Base-by-base conservation (phyloP, 2,888 invertebrate genomes). In the Aphodius granarius region DNA sequence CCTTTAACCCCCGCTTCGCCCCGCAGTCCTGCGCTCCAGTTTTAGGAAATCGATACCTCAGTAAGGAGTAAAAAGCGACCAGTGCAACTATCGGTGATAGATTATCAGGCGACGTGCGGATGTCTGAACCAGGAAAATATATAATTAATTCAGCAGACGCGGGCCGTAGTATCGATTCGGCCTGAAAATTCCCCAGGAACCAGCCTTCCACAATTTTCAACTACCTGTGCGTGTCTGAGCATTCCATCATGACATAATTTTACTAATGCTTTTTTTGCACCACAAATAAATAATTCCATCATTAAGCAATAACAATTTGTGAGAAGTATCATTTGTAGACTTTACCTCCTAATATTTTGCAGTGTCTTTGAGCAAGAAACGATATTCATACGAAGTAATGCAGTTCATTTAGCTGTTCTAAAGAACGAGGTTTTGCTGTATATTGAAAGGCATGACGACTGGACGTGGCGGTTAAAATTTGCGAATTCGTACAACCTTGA, bases 401-500 rank as follows among this genome's bases (percentile, higher is more conserved):
- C n/a, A n/a, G n/a, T n/a, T n/a, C n/a, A n/a, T n/a, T n/a, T n/a
- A n/a, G n/a, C n/a, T n/a, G n/a, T n/a, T n/a, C n/a, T n/a, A n/a
- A n/a, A n/a, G n/a, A n/a, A n/a, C n/a, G n/a, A n/a, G 16, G n/a
- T 6, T 18, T 2, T 3, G 18, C n/a, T 20, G 19, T 17, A 18
- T 17, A 5, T 66, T 66, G 0, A 5, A 18, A 18, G 64, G 43
- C 43, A 43, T 43, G 43, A 43, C 3, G 20, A 19, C 21, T 19
- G 17, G 66, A 19, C 21, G 21, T 21, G 66, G 9, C 43, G 43
- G 13, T 13, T 9, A 43, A 43, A 43, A 43, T 43, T 21, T 66
- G 75, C 63, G 71, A 75, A 78, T 77, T 73, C 73, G 75, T 75
- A 65, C 80, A 83, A 82, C 84, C 84, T 84, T 84, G 84, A 82